A percentile compares a stretch with the other conserved stretches of the same genome.
phyloP scores from a whole-genome alignment of 2,888 invertebrate species.

The Ctena decussata region DNA sequence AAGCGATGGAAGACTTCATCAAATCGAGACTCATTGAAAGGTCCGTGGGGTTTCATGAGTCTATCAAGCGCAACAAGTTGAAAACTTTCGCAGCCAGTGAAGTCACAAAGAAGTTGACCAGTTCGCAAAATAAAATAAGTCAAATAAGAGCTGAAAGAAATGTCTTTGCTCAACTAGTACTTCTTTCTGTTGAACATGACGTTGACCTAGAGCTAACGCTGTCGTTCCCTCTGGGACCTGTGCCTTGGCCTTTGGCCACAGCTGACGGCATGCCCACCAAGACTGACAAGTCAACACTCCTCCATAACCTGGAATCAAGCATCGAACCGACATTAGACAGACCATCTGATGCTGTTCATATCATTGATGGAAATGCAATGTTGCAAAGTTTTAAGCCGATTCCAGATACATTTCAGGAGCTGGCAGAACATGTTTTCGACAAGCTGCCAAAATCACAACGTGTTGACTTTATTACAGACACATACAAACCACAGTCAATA shows the following conservation, averaged over 20 bases:
- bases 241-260: slow-evolving; percentile 55
- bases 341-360: neutral
- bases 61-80: slow-evolving; percentile 40
- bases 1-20: slow-evolving; percentile 31
- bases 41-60: slow-evolving; percentile 29
- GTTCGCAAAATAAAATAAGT: slow-evolving; percentile 32
- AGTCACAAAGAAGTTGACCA: neutral
- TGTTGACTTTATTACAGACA: too few relatives aligned
- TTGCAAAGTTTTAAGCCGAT: neutral
- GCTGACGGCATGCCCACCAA: slow-evolving; percentile 57
- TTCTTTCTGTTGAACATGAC: slow-evolving; percentile 37
- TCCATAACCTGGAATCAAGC: slow-evolving; percentile 13
- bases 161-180: neutral
- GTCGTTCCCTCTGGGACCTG: slow-evolving; percentile 46
- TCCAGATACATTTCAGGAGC: slow-evolving; percentile 36
- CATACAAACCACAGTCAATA: too few relatives aligned
- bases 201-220: slow-evolving; percentile 47
- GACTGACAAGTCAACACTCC: slow-evolving; percentile 47
- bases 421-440: neutral
- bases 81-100: slow-evolving; percentile 45
- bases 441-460: too few relatives aligned
- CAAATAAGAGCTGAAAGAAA: slow-evolving; percentile 52
- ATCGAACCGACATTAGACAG: neutral
- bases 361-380: slow-evolving; percentile 40
- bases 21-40: slow-evolving; percentile 2